Conservation (phyloP, 2,113 vertebrate species). For the Channa maculata region DNA sequence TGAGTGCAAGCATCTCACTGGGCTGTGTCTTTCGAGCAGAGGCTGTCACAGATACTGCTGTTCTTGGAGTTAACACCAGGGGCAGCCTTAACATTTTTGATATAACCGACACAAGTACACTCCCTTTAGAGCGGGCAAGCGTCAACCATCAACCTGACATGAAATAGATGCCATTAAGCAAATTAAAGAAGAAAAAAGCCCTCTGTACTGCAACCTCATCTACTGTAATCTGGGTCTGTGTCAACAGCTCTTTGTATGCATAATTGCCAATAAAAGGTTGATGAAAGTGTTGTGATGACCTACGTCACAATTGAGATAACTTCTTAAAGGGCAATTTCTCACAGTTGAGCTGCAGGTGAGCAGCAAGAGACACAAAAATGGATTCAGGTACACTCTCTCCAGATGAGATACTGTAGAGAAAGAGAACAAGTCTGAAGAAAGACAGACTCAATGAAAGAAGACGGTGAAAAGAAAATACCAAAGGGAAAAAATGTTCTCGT, state of each 20-base stretch:
- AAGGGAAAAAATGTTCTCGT: conserved; percentile 50
- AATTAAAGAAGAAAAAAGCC: conserved; percentile 24
- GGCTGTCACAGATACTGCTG: not conserved
- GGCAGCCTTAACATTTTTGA: conserved; percentile 7
- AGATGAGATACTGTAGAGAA: conserved; percentile 46
- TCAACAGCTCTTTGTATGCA: conserved; percentile 56
- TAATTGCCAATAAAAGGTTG: conserved; percentile 55
- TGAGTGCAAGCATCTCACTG: conserved; percentile 20
- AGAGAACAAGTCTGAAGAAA: conserved; percentile 20
- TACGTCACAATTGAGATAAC: conserved; percentile 42
- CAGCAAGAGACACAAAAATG: conserved; percentile 30
- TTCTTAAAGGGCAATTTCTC: conserved; percentile 71
- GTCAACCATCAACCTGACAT: conserved; percentile 28
- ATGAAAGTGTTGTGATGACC: conserved; percentile 54
- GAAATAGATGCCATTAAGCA: conserved; percentile 33
- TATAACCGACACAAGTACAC: not conserved
- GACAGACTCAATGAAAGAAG: conserved; percentile 39
- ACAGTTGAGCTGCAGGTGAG: conserved; percentile 69
- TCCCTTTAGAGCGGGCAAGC: not conserved
- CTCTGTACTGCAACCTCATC: conserved; percentile 14
- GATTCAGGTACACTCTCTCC: conserved; percentile 33
- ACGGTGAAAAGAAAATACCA: not conserved
- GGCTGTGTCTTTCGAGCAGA: conserved; percentile 11
- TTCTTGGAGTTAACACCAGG: conserved; percentile 29
- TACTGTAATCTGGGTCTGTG: conserved; percentile 9